A percentile compares a stretch with the other conserved stretches of the same genome.
phyloP scores from a whole-genome alignment of 1,140 invertebrate species.

The Mesaphorura yosii region DNA sequence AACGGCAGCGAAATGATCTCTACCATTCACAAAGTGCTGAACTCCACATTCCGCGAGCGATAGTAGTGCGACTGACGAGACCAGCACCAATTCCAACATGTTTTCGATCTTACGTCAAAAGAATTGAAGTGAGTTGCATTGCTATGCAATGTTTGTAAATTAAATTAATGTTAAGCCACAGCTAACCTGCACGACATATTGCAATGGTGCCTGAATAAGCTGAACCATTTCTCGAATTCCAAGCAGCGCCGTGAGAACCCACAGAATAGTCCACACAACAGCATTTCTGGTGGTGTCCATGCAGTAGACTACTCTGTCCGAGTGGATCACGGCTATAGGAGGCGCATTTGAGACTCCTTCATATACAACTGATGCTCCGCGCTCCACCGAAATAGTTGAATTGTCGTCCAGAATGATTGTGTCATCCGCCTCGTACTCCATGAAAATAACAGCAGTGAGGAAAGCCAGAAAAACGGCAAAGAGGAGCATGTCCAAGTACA shows the following conservation, averaged over 20 bases:
- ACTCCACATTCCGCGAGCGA: conserved; percentile 31
- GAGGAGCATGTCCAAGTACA: conserved; percentile 32
- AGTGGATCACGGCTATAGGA: not conserved
- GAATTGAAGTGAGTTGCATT: not conserved
- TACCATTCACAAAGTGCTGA: conserved; percentile 27
- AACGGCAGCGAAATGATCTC: conserved; percentile 32
- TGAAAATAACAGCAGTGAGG: conserved; percentile 32
- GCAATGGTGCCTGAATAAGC: conserved; percentile 29
- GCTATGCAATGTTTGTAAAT: not conserved
- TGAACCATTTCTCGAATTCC: conserved; percentile 32
- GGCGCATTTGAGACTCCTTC: not conserved
- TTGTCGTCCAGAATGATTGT: conserved; percentile 11
- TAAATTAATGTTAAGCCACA: not conserved
- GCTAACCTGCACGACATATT: conserved; percentile 29
- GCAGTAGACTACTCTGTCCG: conserved; percentile 8
- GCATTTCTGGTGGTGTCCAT: conserved; percentile 31
- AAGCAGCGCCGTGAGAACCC: conserved; percentile 27
- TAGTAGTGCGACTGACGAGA: conserved; percentile 28
- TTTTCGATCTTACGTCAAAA: conserved; percentile 26
- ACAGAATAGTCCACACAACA: conserved; percentile 27
- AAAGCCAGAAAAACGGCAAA: conserved; percentile 32
- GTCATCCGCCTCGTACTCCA: conserved; percentile 31
- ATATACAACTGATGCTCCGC: too few species aligned
- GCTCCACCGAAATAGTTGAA: conserved; percentile 3
- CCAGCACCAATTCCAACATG: conserved; percentile 30